Conservation (phyloP, 1,140 invertebrate genomes). For the Lepidurus packardi region DNA sequence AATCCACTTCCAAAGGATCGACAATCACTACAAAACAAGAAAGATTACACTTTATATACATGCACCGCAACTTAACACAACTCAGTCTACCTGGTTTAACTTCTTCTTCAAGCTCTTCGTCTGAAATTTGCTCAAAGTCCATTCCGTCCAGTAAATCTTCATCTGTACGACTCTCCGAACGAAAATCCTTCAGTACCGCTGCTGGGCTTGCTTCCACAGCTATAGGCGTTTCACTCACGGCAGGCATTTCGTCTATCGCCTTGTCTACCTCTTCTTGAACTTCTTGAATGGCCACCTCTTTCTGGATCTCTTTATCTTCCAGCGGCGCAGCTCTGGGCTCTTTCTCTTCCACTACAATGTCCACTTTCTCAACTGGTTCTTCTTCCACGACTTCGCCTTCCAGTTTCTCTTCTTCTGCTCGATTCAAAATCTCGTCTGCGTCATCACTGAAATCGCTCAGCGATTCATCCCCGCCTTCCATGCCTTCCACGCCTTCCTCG, state of each 20-base stretch:
- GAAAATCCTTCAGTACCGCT: neutral
- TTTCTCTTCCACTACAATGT: conserved; percentile 6
- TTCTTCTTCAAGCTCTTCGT: conserved; percentile 78
- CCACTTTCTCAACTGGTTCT: neutral
- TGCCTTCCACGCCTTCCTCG: conserved; percentile 17
- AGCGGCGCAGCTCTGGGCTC: neutral
- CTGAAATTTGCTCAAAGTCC: conserved; percentile 83
- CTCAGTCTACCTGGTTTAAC: conserved; percentile 39
- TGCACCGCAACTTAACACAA: neutral
- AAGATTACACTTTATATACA: neutral
- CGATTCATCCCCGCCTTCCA: conserved; percentile 54
- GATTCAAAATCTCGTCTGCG: conserved; percentile 74
- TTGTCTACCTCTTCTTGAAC: neutral
- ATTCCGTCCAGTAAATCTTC: conserved; percentile 67
- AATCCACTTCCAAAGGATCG: conserved; percentile 84
- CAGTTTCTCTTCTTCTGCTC: conserved; percentile 43
- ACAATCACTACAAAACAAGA: conserved; percentile 60
- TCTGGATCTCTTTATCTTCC: neutral
- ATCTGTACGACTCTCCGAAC: conserved; percentile 42
- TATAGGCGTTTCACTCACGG: neutral
- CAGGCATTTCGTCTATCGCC: neutral
- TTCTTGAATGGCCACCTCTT: neutral
- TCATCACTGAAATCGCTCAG: conserved; percentile 80
- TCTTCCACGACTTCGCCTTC: neutral
- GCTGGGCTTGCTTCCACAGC: neutral